Evolutionary conservation across 2,113 vertebrate genomes (phyloP).

Genomic region (Ammospiza caudacuta): DNA sequence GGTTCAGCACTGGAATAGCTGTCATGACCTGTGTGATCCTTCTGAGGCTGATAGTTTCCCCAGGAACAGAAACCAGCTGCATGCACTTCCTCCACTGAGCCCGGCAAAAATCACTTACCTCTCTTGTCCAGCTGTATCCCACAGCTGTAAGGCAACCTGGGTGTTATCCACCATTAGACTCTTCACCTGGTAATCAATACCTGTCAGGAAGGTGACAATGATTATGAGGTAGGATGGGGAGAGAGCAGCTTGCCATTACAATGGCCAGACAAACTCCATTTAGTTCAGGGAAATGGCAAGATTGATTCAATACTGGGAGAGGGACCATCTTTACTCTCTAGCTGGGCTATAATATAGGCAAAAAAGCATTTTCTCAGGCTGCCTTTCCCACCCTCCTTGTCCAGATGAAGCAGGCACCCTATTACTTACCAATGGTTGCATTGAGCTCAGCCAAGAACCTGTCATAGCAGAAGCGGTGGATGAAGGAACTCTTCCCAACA

Average conservation of each 20-base stretch:
- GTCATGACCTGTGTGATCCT: background rate
- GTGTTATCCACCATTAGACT: constrained; percentile 76
- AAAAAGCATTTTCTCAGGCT: background rate
- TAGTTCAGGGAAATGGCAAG: background rate
- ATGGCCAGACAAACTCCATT: background rate
- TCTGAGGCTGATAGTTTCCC: background rate
- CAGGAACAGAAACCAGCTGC: background rate
- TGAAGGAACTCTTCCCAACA: constrained; percentile 87
- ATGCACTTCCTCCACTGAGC: background rate
- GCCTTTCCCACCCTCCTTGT: background rate
- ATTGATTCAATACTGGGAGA: background rate
- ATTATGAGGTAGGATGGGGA: background rate
- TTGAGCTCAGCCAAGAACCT: constrained; percentile 68
- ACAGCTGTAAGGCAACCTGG: constrained; percentile 80
- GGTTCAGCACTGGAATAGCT: background rate
- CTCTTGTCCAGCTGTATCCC: constrained; percentile 88
- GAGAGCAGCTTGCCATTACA: background rate
- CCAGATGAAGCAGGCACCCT: background rate
- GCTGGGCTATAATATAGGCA: background rate
- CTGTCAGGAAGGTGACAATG: constrained; percentile 34
- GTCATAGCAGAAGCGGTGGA: constrained; percentile 81
- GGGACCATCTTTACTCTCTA: background rate
- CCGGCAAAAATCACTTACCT: constrained; percentile 63
- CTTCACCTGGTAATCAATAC: constrained; percentile 84
- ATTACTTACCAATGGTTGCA: constrained; percentile 77